Evolutionary conservation across 2,797 vertebrate genomes (phyloP), one percentile per base, ranked within the genome.

Genomic region (Falco berigora): DNA sequence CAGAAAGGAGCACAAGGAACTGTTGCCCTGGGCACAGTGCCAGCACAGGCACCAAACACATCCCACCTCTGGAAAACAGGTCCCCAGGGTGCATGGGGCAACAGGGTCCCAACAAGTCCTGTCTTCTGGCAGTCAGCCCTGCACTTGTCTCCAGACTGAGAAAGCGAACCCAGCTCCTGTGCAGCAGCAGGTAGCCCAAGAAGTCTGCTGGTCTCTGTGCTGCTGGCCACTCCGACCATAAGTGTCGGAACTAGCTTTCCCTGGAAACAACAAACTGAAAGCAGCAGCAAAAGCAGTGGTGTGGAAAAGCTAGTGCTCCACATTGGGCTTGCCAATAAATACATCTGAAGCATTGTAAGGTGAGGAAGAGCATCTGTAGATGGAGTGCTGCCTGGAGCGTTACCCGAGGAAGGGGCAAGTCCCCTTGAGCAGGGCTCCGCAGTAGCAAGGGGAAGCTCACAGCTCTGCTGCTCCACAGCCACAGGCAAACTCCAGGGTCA

Each of bases 321-420:
- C 50, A 15, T 2, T 0, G 9, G 49, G 47, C 68, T 10, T 3
- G 6, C 22, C 55, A 23, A 23, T 30, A 18, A 90, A 53, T 3
- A 1, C 2, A 1, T 14, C 19, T 13, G 68, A 56, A 68, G 83
- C 3, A 0, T 2, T 25, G 50, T 3, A 15, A 58, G 46, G n/a
- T 2, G 24, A 86, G 22, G 38, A 75, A 46, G 40, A 63, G 6
- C 61, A 67, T 50, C 27, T 58, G 80, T 7, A 38, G 76, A 46
- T 14, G n/a, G 21, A 77, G 44, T 38, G 38, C 1, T 1, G 59
- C 75, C 77, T 24, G 15, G 46, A 72, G 92, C 64, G 40, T 58
- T 76, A 15, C 69, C 58, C 10, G 40, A 53, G 64, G 58, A 59
- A 9, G 10, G 38, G 52, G 44, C 62, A 78, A 58, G n/a, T 63